phyloP scores from a whole-genome alignment of 2,888 invertebrate species.

The Epinotia nisella region DNA sequence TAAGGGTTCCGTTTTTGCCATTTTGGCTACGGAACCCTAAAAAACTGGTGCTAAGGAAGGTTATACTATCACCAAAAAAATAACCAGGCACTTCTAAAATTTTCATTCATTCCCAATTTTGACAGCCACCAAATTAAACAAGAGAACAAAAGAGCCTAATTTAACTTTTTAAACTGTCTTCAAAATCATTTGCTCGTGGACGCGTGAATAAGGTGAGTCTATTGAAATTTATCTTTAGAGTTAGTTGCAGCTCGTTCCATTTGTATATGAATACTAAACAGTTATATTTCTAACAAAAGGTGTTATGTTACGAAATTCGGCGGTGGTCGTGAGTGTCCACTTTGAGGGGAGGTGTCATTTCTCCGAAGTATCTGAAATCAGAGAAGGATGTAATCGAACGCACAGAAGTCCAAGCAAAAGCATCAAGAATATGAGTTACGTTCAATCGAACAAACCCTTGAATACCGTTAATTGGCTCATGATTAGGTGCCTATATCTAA shows the following conservation, averaged over 20 bases:
- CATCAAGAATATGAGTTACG: conserved; percentile 21
- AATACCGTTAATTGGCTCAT: conserved; percentile 47
- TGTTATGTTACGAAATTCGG: conserved; percentile 58
- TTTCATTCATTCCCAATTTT: not conserved
- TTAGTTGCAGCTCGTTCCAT: conserved; percentile 30
- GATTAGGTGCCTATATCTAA: conserved; percentile 45
- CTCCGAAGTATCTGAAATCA: conserved; percentile 21
- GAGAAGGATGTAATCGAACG: conserved; percentile 22
- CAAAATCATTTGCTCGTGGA: not conserved
- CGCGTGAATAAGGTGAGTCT: conserved; percentile 20
- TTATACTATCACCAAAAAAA: no score
- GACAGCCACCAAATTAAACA: not conserved
- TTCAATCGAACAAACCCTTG: conserved; percentile 39
- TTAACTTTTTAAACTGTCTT: not conserved
- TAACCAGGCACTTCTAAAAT: no score
- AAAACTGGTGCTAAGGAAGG: no score
- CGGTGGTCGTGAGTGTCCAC: conserved; percentile 59
- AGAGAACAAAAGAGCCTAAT: not conserved
- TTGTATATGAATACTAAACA: conserved; percentile 42
- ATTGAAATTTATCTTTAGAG: conserved; percentile 41
- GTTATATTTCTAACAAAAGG: conserved; percentile 50
- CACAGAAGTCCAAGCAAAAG: conserved; percentile 11
- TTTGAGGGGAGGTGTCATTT: conserved; percentile 56
- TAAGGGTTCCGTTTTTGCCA: no score
- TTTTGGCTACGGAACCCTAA: no score